phyloP scores from a whole-genome alignment of 30 jellyfish, hydroid and myxozoan genomes.

The Rhopilema esculentum region DNA sequence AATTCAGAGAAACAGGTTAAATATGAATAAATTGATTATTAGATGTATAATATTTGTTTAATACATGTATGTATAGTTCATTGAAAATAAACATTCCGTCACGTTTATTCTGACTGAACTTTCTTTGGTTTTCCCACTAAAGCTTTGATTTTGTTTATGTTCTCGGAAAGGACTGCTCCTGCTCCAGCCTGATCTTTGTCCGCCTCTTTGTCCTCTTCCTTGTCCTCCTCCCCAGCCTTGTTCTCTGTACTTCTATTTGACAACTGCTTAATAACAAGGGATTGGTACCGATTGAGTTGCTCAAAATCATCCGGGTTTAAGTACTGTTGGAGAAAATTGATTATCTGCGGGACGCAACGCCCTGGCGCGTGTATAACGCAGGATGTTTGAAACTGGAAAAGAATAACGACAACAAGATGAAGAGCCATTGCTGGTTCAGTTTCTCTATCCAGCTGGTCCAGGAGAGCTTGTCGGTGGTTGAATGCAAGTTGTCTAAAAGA shows the following conservation, averaged over 20 bases:
- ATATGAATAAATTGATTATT: too few relatives aligned
- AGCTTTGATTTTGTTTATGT: slow-evolving; percentile 58
- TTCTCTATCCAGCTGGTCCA: slow-evolving; percentile 79
- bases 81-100: not conserved
- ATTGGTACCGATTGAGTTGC: slow-evolving; percentile 70
- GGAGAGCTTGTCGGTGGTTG: slow-evolving; percentile 88
- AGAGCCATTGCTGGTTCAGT: slow-evolving; percentile 95
- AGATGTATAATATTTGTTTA: not conserved
- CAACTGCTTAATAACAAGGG: slow-evolving; percentile 75
- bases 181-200: slow-evolving; percentile 44
- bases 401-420: slow-evolving; percentile 71
- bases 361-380: slow-evolving; percentile 91
- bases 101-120: not conserved
- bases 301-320: slow-evolving; percentile 61
- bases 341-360: slow-evolving; percentile 84
- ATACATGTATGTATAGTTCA: not conserved
- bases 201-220: slow-evolving; percentile 37
- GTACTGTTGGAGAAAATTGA: slow-evolving; percentile 56
- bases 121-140: slow-evolving; percentile 55
- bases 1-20: too few relatives aligned
- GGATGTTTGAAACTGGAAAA: slow-evolving; percentile 61
- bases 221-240: slow-evolving; percentile 46
- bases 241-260: slow-evolving; percentile 16
- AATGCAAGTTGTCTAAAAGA: slow-evolving; percentile 77
- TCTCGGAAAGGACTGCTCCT: slow-evolving; percentile 65